Evolutionary conservation across 2,888 invertebrate genomes (phyloP).

Genomic region (Metacarcinus magister): DNA sequence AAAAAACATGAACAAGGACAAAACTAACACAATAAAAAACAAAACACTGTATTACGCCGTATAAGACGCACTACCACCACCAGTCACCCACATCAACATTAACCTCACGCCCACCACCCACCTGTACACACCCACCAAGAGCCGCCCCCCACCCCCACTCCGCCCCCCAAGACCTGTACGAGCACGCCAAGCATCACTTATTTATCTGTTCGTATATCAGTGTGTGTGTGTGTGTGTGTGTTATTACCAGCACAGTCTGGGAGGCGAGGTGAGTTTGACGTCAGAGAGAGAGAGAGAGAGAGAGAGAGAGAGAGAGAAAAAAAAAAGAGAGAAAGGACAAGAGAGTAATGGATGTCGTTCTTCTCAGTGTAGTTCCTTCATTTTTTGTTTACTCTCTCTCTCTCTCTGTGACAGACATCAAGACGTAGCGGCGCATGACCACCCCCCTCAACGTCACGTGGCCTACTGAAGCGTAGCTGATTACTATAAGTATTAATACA

Average conservation of each 20-base stretch:
- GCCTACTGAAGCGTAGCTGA: not conserved
- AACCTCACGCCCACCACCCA: not conserved
- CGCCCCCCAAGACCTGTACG: not conserved
- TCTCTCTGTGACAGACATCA: not conserved
- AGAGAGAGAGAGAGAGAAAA: not conserved
- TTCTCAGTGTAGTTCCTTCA: not conserved
- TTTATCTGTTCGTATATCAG: not conserved
- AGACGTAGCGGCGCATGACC: not conserved
- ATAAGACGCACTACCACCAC: not conserved
- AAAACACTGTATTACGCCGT: not conserved
- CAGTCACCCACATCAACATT: not conserved
- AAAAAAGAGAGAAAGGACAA: not conserved
- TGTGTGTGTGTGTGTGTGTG: slow-evolving; percentile 61
- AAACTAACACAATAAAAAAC: not conserved
- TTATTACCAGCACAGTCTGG: slow-evolving; percentile 3
- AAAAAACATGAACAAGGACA: not conserved
- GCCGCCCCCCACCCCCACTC: not conserved
- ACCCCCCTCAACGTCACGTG: not conserved
- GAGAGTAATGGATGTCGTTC: too few species aligned
- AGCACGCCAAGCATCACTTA: not conserved
- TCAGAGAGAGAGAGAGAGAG: not conserved
- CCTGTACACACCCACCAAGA: not conserved
- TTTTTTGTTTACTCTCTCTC: not conserved
- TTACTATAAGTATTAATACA: not conserved
- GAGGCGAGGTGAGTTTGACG: not conserved